Base-by-base conservation (phyloP, 1,140 invertebrate species). In the Pseudomyrmex sp. region DNA sequence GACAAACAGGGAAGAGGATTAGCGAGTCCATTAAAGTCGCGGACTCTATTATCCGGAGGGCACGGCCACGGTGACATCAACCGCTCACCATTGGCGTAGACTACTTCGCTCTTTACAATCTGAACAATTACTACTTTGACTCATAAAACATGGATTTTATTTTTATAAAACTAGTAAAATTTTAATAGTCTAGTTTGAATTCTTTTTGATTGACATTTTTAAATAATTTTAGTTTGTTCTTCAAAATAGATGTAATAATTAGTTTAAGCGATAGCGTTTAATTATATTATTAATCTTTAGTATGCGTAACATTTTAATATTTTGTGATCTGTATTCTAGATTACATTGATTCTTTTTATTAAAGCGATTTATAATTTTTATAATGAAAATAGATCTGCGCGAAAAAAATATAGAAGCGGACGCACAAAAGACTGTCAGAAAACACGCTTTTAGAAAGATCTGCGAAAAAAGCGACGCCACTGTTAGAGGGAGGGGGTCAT, bases 21-120 rank as follows among this genome's bases (percentile, higher is more conserved):
- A 94, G 91, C 93, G 92, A 94, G 94, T 94, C 94, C 94, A 94
- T 94, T 94, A 94, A 94, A 94, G 93, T 94, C 94, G 94, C 93
- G 93, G 92, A 94, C 93, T 94, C 93, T 94, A 94, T 94, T 94
- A 94, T 94, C 91, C 91, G 83, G 83, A 87, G 92, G 90, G 91
- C 91, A 92, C 85, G 74, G 87, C 88, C 86, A 93, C 87, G 89
- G 89, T 94, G 93, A 94, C 94, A 94, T 94, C 91, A 93, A 94
- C 92, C 91, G 93, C 87, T 87, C 70, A 74, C 1, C 90, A 90
- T 66, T 91, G 91, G 91, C 91, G 89, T 91, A 90, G 89, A 48
- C 75, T 46, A 79, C 76, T 15, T 1, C 0, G 20, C 1, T 18
- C 12, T 52, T 76, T 35, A 65, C 20, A 4, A 80, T 59, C 48